A percentile compares a stretch with the other conserved stretches of the same genome.
These are phyloP conservation scores for Andrena hattorfiana DNA, from an alignment of 2,888 invertebrate species.

Conservation along the genomic window DNA sequence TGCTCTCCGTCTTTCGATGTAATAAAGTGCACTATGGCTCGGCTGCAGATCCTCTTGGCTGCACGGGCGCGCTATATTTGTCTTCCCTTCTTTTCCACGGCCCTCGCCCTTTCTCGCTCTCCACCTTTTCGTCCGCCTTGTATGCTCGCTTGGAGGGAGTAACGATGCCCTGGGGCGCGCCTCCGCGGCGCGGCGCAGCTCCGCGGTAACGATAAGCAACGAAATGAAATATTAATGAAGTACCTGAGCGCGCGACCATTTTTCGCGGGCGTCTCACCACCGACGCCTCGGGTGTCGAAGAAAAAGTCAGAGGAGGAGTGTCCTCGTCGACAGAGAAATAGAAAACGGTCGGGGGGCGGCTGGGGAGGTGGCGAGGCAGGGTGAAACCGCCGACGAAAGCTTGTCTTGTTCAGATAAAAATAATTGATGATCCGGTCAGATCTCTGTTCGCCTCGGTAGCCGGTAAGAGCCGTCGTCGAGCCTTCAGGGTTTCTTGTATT, in stretches of 20 bases:
- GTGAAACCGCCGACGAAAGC: conserved; percentile 24
- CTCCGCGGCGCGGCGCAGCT: conserved; percentile 76
- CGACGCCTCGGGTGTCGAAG: conserved; percentile 71
- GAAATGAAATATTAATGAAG: conserved; percentile 85
- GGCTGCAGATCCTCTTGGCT: conserved; percentile 32
- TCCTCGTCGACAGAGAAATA: conserved; percentile 47
- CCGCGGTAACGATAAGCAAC: conserved; percentile 84
- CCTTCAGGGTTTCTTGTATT: too few species aligned
- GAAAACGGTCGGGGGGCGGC: not conserved
- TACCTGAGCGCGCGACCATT: conserved; percentile 75
- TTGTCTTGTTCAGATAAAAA: conserved; percentile 25
- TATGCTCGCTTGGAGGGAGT: conserved; percentile 79
- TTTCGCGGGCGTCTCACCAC: conserved; percentile 75
- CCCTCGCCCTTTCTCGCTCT: conserved; percentile 70
- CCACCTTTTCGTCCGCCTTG: conserved; percentile 70
- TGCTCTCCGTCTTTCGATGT: conserved; percentile 55
- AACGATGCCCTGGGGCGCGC: conserved; percentile 82
- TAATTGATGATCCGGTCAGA: conserved; percentile 38
- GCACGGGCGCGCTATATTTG: conserved; percentile 49
- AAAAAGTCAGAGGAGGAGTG: conserved; percentile 62
- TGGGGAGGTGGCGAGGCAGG: not conserved
- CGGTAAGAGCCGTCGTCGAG: not conserved
- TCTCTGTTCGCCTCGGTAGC: not conserved
- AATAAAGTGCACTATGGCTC: conserved; percentile 58
- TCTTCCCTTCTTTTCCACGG: conserved; percentile 58